A percentile compares a stretch with the other conserved stretches of the same genome.
phyloP scores from a whole-genome alignment of 2,797 vertebrate genomes.

The Valencia hispanica region DNA sequence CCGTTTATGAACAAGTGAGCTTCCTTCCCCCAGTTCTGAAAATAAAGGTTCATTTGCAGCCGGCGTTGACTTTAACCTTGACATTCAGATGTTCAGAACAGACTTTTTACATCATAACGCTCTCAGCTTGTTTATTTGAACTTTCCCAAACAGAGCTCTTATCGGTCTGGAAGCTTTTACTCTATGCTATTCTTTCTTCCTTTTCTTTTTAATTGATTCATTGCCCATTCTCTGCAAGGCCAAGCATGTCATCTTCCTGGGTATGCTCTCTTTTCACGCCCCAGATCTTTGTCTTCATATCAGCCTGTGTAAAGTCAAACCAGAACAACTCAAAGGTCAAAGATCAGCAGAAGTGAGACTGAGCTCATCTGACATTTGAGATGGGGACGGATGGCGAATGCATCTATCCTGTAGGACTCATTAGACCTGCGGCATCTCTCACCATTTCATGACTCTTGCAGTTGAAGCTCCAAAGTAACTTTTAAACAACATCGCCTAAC shows the following conservation, averaged over 20 bases:
- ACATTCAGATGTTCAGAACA: slow-evolving; percentile 22
- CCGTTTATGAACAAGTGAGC: neutral
- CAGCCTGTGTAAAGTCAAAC: slow-evolving; percentile 7
- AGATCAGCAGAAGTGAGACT: slow-evolving; percentile 40
- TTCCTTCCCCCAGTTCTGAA: slow-evolving; percentile 1
- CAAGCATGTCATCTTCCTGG: neutral
- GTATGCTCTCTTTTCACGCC: neutral
- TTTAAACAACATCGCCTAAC: slow-evolving; percentile 23
- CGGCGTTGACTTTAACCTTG: slow-evolving; percentile 25
- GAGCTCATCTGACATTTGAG: slow-evolving; percentile 23
- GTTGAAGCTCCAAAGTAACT: slow-evolving; percentile 12
- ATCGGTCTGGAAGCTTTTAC: neutral
- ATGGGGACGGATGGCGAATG: slow-evolving; percentile 21
- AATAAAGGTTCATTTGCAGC: neutral
- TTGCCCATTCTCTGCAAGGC: slow-evolving; percentile 1
- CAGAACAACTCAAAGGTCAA: slow-evolving; percentile 24
- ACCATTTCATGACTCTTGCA: slow-evolving; percentile 28
- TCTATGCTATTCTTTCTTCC: neutral
- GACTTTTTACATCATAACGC: slow-evolving; percentile 12
- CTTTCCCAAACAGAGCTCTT: slow-evolving; percentile 5
- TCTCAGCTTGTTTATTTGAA: slow-evolving; percentile 21
- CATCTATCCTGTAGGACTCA: slow-evolving; percentile 41
- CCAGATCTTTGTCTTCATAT: slow-evolving; percentile 9
- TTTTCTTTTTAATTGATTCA: slow-evolving; percentile 24
- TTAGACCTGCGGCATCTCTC: slow-evolving; percentile 44